Conservation (phyloP, 53 echinoderm and acorn worm genomes). For the Zoroaster sp. region DNA sequence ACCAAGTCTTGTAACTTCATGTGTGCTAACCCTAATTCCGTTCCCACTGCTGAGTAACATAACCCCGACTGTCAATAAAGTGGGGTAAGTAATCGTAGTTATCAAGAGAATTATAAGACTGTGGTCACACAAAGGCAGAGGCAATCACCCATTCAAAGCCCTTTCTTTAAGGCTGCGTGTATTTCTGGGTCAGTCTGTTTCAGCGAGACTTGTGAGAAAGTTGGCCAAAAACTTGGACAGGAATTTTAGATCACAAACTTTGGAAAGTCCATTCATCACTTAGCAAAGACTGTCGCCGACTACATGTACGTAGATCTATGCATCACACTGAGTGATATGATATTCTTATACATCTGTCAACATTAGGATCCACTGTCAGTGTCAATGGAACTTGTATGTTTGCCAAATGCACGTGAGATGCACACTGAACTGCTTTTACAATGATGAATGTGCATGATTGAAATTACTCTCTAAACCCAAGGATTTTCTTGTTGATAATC, state of each 20-base stretch:
- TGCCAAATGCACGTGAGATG: too few relatives aligned
- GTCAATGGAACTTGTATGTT: too few relatives aligned
- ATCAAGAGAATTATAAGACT: conserved; percentile 25
- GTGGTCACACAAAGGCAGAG: conserved; percentile 10
- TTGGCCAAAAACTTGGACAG: neutral
- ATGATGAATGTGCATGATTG: too few relatives aligned
- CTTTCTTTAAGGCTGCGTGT: neutral
- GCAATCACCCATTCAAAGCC: neutral
- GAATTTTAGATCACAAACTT: neutral
- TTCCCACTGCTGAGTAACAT: conserved; percentile 17
- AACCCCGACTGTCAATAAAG: conserved; percentile 45
- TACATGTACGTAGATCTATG: too few relatives aligned
- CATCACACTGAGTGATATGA: too few relatives aligned
- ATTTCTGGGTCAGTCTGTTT: neutral
- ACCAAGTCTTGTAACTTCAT: conserved; percentile 29
- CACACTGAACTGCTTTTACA: too few relatives aligned
- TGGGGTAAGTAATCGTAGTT: conserved; percentile 40
- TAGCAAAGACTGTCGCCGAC: too few relatives aligned
- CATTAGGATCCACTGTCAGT: too few relatives aligned
- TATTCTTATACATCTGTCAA: too few relatives aligned
- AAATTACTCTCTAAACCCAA: too few relatives aligned
- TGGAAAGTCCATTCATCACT: neutral
- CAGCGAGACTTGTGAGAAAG: neutral
- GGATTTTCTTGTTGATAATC: too few relatives aligned
- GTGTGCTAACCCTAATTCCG: conserved; percentile 40